Base-by-base conservation (phyloP, 2,797 vertebrate genomes). In the Aldrovandia affinis region DNA sequence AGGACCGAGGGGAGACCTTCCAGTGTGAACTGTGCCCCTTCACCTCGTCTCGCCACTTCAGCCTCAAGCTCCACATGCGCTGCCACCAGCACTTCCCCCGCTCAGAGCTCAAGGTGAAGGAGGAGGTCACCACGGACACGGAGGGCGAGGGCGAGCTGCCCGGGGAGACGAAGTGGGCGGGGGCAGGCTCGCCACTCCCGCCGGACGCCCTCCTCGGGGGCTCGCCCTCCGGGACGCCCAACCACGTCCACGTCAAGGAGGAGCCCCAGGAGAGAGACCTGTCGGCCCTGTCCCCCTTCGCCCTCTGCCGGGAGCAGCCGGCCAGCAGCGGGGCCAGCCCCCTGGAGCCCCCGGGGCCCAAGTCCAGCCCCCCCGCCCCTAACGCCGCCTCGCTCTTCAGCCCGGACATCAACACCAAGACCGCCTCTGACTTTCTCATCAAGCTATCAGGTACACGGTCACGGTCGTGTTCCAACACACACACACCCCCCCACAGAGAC, bases 1-100 rank as follows among this genome's bases (percentile, higher is more conserved):
- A 99, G 95, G 98, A 99, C 94, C 96, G 98, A 85, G 98, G 98
- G 83, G 98, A 99, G 95, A 99, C 98, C 52, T 99, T 99, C 92
- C 98, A 96, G 68, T 96, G 96, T 92, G 95, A 96, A 90, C 94
- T 96, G n/a, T 96, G 96, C 89, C 96, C 96, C 87, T 96, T 96
- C 90, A 96, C 96, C 47, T 96, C 96, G 81, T 96, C 95, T 4
- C 96, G 96, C 88, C 96, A 96, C 93, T 96, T 96, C 94, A 96
- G 96, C 94, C 94, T 96, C 90, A 96, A 96, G 88, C 95, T 96
- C 83, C 96, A 96, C 89, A 96, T 96, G 96, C 95, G 96, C 86
- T 96, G 96, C 89, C 96, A 96, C 88, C 96, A 96, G 87, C 98
- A 99, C 95, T 99, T 99, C 94, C 97, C 98, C 84, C 97, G 97